Conservation (phyloP, 2,888 invertebrate species). For the Drosophila barbarae region DNA sequence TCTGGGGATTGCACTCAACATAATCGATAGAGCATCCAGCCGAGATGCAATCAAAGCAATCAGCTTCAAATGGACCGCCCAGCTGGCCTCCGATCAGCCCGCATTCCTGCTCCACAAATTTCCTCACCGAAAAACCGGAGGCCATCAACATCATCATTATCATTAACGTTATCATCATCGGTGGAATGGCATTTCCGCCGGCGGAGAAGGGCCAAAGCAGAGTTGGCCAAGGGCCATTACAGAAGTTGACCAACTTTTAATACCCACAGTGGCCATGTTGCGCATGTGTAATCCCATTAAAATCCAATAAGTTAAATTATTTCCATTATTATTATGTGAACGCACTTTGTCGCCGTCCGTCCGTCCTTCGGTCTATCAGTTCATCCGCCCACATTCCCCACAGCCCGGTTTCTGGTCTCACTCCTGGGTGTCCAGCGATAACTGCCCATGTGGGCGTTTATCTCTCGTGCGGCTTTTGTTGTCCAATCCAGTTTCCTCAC, state of each 20-base stretch:
- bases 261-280: constrained; percentile 61
- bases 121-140: constrained; percentile 19
- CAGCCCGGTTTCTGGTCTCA: constrained; percentile 3
- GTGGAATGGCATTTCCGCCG: constrained; percentile 42
- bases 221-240: constrained; percentile 40
- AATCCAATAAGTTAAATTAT: constrained; percentile 78
- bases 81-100: neutral
- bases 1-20: neutral
- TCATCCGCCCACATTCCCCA: constrained; percentile 9
- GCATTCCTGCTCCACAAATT: constrained; percentile 1
- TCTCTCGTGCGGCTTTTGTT: constrained; percentile 54
- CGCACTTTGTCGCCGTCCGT: constrained; percentile 54
- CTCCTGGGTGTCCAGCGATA: constrained; percentile 46
- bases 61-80: constrained; percentile 39
- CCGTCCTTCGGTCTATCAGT: constrained; percentile 31
- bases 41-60: constrained; percentile 43
- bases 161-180: constrained; percentile 37
- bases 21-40: constrained; percentile 14
- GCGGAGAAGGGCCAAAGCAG: constrained; percentile 8
- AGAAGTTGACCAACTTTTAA: constrained; percentile 68
- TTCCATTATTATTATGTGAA: constrained; percentile 73
- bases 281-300: constrained; percentile 77
- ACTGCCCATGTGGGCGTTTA: constrained; percentile 59
- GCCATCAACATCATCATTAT: constrained; percentile 40
- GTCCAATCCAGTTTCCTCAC: constrained; percentile 21